Evolutionary conservation across 2,888 invertebrate species (phyloP), one percentile per base, ranked within the genome.

Genomic region (Philereme vetulata): DNA sequence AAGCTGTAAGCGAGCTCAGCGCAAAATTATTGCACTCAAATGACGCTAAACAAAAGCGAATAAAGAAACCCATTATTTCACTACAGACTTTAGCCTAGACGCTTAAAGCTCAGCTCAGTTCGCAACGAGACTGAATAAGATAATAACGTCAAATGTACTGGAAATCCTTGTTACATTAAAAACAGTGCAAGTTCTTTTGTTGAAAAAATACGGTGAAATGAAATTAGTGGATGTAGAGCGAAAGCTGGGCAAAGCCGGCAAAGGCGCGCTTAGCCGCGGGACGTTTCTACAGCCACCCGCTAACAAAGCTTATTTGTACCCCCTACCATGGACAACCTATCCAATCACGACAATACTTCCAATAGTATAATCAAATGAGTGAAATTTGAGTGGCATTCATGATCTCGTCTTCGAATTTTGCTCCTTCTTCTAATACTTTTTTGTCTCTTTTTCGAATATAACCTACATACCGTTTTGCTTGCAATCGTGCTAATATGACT

Each of bases 301-400:
- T 82, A 82, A 86, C 84, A 78, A 86, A 84, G 85, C 84, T 84
- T 85, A 85, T 86, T 85, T 81, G 75, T 45, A 52, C 60, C 59
- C 21, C 33, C 47, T 78, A 82, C 82, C 60, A 61, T 2, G 4
- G 53, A 4, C 65, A 65, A 21, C 21, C 21, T 21, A 21, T 21
- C 21, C 21, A 21, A 21, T 21, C 21, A 21, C 21, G 21, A 2
- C 21, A 21, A 21, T 21, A 21, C 21, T 21, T 21, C 21, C 21
- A 21, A 21, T 21, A 21, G 21, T 21, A 21, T 2, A 21, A 21
- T 21, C 21, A 21, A 21, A 21, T 2, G 21, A 21, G 2, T 2
- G 21, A 21, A 21, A 21, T 21, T 21, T 2, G 21, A 21, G 21
- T 21, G 21, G 2, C 21, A 21, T 21, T 21, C 21, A 21, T 1